Conservation (phyloP, 2,888 invertebrate genomes). For the Drosophila macrothrix region DNA sequence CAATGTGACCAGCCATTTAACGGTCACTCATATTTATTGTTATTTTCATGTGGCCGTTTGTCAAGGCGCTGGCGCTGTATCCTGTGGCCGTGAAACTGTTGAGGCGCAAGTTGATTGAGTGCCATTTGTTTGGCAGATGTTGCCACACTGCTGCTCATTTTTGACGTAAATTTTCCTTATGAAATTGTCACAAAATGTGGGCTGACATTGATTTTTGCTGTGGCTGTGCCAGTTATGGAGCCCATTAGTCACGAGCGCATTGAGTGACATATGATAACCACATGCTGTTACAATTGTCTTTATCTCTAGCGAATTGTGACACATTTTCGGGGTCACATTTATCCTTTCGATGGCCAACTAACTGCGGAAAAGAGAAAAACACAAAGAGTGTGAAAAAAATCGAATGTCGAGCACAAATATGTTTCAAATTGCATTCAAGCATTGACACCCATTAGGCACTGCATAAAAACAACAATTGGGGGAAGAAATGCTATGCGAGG, state of each 20-base stretch:
- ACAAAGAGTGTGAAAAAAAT: conserved; percentile 10
- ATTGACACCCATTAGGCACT: conserved; percentile 75
- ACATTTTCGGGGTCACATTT: conserved; percentile 12
- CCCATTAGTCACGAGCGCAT: conserved; percentile 66
- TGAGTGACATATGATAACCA: conserved; percentile 74
- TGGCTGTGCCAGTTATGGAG: conserved; percentile 45
- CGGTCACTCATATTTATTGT: conserved; percentile 55
- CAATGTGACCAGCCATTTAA: conserved; percentile 33
- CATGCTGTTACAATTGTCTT: conserved; percentile 48
- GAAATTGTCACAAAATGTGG: conserved; percentile 65
- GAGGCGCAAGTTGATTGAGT: conserved; percentile 61
- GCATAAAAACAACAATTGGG: conserved; percentile 32
- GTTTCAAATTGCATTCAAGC: conserved; percentile 75
- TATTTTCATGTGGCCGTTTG: conserved; percentile 28
- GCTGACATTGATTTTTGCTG: conserved; percentile 62
- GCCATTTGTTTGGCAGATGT: conserved; percentile 58
- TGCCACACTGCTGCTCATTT: conserved; percentile 22
- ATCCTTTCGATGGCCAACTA: conserved; percentile 20
- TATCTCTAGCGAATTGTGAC: conserved; percentile 17
- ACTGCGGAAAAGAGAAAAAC: conserved; percentile 18
- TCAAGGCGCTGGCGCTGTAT: conserved; percentile 9
- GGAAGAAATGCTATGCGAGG: conserved; percentile 25
- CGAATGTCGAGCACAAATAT: conserved; percentile 55
- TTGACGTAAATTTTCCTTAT: conserved; percentile 60
- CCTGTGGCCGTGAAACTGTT: conserved; percentile 17